Base-by-base conservation (phyloP, 2,797 vertebrate genomes). In the Amblyraja radiata region DNA sequence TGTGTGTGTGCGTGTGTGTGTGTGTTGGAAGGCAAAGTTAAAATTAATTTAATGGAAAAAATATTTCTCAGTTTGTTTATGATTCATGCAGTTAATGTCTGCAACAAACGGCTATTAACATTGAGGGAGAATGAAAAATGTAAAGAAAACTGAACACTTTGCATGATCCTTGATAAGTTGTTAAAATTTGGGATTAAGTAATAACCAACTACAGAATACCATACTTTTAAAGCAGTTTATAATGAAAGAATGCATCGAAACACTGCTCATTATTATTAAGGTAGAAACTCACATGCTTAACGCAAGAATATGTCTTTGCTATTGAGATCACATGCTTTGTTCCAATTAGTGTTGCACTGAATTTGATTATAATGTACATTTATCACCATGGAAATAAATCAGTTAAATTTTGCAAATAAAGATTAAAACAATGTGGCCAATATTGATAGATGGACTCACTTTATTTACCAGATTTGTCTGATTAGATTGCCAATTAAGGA, bases 391-490 rank as follows among this genome's bases (percentile, higher is more conserved):
- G 28, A 86, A 86, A 58, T 58, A 58, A 54, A 61, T 61, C 13
- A 61, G 25, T n/a, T n/a, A n/a, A 63, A 61, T n/a, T 86, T 86
- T 63, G 11, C 58, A 86, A 86, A 86, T 86, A 86, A 63, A 63
- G 25, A 28, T 63, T 63, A 14, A 32, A 86, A 86, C 61, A 16
- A n/a, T 63, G 58, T 63, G 28, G 58, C 83, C 14, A 13, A 11
- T 86, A 58, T 14, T 7, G 1, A 86, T 9, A 16, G 54, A 58
- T 58, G 54, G 80, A 54, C 39, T 81, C 14, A 81, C 23, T 84
- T 84, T 84, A 84, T 61, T 86, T n/a, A 86, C 58, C 54, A n/a
- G 58, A 86, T 28, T 28, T 58, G 6, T 86, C 58, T 63, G 58
- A n/a, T 83, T 86, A 25, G 46, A 23, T 23, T 11, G 28, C 6